A percentile compares a stretch with the other conserved stretches of the same genome.
phyloP scores from a whole-genome alignment of 1,140 invertebrate genomes.

The Nephila pilipes region DNA sequence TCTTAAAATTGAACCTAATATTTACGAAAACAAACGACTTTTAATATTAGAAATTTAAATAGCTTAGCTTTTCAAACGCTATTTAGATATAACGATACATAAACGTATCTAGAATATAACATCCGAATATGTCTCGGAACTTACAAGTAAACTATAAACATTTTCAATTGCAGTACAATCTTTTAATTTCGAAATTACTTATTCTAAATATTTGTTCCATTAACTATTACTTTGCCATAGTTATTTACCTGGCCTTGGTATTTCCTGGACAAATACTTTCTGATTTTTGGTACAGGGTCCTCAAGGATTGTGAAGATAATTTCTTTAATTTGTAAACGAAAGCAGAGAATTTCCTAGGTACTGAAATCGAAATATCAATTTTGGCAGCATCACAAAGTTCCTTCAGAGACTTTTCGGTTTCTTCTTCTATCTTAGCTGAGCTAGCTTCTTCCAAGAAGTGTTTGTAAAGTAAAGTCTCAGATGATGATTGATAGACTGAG shows the following conservation, averaged over 20 bases:
- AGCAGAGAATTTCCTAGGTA: conserved; percentile 68
- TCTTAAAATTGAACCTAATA: no score
- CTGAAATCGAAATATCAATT: conserved; percentile 54
- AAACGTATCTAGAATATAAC: no score
- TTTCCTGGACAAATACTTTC: conserved; percentile 80
- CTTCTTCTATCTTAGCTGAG: conserved; percentile 17
- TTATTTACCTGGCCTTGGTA: conserved; percentile 85
- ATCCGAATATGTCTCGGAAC: no score
- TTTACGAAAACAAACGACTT: no score
- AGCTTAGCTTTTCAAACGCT: no score
- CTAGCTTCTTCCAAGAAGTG: conserved; percentile 11
- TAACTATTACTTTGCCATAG: no score
- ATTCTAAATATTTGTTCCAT: no score
- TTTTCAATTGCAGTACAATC: no score
- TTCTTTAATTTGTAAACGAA: conserved; percentile 71
- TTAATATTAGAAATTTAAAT: no score
- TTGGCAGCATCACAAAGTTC: conserved; percentile 64
- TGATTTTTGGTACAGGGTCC: conserved; percentile 66
- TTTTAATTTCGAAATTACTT: no score
- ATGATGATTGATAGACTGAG: conserved; percentile 57
- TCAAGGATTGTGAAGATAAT: conserved; percentile 57
- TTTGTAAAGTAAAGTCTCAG: conserved; percentile 45
- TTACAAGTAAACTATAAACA: no score
- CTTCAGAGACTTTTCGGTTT: conserved; percentile 42
- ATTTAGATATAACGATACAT: no score